phyloP scores from a whole-genome alignment of 2,888 invertebrate genomes.

The Zaprionus bogoriensis region DNA sequence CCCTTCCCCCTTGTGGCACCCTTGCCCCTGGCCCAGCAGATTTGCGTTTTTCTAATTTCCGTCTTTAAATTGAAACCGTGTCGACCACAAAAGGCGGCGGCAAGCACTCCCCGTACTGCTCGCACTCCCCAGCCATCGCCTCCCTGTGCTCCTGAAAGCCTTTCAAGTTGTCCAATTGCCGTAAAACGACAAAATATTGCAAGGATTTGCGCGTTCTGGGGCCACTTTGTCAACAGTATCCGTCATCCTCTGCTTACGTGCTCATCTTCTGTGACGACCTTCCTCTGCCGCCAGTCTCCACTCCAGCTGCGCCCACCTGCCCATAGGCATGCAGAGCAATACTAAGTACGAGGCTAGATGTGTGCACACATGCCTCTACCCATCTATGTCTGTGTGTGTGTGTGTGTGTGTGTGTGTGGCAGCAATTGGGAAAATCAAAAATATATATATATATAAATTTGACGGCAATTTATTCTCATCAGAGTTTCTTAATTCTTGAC shows the following conservation, averaged over 20 bases:
- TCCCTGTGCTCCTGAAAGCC: slow-evolving; percentile 8
- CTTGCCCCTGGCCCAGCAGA: neutral
- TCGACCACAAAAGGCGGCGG: slow-evolving; percentile 14
- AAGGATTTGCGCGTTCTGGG: slow-evolving; percentile 24
- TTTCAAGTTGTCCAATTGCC: slow-evolving; percentile 44
- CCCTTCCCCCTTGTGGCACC: slow-evolving; percentile 1
- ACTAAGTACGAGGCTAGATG: neutral
- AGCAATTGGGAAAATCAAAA: neutral
- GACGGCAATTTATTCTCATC: slow-evolving; percentile 1
- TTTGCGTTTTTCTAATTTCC: slow-evolving; percentile 40
- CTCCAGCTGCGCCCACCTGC: neutral
- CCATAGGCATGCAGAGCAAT: neutral
- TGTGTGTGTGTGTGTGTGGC: neutral
- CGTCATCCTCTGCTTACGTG: neutral
- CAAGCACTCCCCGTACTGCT: neutral
- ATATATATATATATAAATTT: neutral
- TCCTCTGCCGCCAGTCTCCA: neutral
- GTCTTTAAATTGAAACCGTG: slow-evolving; percentile 30
- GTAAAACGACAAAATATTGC: slow-evolving; percentile 34
- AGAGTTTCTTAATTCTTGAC: neutral
- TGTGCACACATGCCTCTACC: neutral
- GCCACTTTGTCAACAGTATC: slow-evolving; percentile 28
- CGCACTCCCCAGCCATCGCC: neutral
- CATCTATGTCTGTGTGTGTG: neutral
- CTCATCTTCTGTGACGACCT: neutral